Evolutionary conservation across 2,113 vertebrate species (phyloP), one percentile per base, ranked within the genome.

Genomic region (Syngnathus typhle): DNA sequence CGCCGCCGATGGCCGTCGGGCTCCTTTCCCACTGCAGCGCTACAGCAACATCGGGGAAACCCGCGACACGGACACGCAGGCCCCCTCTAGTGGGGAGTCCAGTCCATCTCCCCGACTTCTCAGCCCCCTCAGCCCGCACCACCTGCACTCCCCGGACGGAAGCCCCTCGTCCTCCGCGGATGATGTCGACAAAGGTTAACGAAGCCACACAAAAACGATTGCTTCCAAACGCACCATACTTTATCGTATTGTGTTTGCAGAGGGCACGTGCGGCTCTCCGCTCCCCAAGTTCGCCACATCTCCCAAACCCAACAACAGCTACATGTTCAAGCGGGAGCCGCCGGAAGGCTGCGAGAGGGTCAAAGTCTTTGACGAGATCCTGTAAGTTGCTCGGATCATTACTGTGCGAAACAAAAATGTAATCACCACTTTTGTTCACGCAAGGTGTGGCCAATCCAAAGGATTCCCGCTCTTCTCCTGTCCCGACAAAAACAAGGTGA

Each of bases 281-380:
- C 92, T 98, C 67, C 96, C 95, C 85, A 96, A 95, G 91, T 97
- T 96, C 79, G 94, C 96, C 85, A 95, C 95, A 64, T 98, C 96
- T 84, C 96, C 96, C 86, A 98, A 97, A 91, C 96, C 96, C 72
- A 98, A 98, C 95, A 98, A 98, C 95, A 98, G 96, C 93, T 98
- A 95, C 91, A 96, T 94, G 93, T 98, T 98, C 92, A 98, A 98
- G 91, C 93, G 96, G 66, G 96, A 98, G 87, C 96, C 96, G 88
- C 96, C 96, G 66, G 96, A 98, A 91, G 96, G 96, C 91, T 98
- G 96, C 69, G 96, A 98, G 93, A 93, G 90, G 88, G 94, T 98
- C 91, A 98, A 96, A 87, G 96, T 96, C 89, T 98, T 98, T 88
- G 96, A 98, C 85, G 96, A 98, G 90, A 88, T 95, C 88, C 92